A percentile compares a stretch with the other conserved stretches of the same genome.
phyloP scores from a whole-genome alignment of 2,113 vertebrate species.

The Leucoraja erinaceus region DNA sequence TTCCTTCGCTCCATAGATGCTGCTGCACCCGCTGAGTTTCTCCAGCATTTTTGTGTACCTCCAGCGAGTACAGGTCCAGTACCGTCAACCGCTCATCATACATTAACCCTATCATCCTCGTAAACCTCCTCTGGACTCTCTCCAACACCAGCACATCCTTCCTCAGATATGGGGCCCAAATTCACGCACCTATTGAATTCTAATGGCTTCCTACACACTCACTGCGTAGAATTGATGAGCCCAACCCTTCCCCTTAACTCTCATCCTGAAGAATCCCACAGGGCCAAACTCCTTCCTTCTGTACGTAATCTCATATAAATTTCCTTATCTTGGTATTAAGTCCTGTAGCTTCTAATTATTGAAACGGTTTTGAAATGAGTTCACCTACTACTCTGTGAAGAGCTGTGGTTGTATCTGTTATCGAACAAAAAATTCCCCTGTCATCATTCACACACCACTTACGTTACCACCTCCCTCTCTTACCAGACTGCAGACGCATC shows the following conservation, averaged over 20 bases:
- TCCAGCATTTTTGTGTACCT: no score
- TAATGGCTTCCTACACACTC: not conserved
- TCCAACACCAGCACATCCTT: no score
- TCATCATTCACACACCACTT: not conserved
- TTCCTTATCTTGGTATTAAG: no score
- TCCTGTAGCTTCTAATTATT: not conserved
- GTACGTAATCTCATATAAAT: no score
- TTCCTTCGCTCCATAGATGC: no score
- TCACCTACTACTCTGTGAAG: not conserved
- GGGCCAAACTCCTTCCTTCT: not conserved
- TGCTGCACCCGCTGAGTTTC: no score
- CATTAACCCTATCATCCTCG: no score
- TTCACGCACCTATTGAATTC: not conserved
- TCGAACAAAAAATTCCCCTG: not conserved
- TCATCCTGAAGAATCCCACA: not conserved
- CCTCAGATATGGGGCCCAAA: no score
- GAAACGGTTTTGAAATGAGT: not conserved
- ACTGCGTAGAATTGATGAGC: not conserved
- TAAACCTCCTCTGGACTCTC: no score
- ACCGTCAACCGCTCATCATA: no score
- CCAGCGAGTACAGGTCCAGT: no score
- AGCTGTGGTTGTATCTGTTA: not conserved
- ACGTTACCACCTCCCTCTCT: not conserved
- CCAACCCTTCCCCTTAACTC: not conserved
- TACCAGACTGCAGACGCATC: not conserved